Conservation (phyloP, 2,113 vertebrate species). For the Varanus salvator region DNA sequence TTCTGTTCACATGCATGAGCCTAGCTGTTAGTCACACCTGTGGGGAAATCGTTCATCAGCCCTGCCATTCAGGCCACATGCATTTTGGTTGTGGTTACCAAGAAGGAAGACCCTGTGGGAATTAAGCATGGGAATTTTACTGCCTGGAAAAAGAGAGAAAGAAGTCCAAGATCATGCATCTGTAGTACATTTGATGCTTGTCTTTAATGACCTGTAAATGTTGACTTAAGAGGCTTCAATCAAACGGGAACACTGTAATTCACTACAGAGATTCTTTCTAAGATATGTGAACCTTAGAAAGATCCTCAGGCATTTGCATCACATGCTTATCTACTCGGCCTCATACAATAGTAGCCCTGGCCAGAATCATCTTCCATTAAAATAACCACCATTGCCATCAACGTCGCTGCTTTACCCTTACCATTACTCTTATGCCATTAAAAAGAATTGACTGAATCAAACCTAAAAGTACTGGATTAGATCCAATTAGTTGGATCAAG, state of each 20-base stretch:
- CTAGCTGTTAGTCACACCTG: neutral
- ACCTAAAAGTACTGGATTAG: slow-evolving; percentile 15
- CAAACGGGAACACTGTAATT: neutral
- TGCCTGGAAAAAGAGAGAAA: neutral
- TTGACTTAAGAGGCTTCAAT: neutral
- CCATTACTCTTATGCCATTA: neutral
- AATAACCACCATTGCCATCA: no score
- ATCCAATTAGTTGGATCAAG: neutral
- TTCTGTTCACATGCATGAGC: neutral
- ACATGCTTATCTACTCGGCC: neutral
- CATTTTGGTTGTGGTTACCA: neutral
- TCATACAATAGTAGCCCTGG: neutral
- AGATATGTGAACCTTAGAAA: neutral
- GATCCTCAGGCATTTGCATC: neutral
- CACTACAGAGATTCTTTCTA: neutral
- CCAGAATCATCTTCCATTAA: no score
- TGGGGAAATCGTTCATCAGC: neutral
- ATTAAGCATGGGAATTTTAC: neutral
- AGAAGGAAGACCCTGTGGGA: neutral
- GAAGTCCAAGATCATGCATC: neutral
- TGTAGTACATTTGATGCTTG: neutral
- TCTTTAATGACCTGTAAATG: neutral
- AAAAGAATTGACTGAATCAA: slow-evolving; percentile 26
- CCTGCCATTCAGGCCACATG: neutral
- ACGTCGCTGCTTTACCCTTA: neutral